Conservation (phyloP, 2,888 invertebrate genomes). For the Cataglyphis rosenhaueri region DNA sequence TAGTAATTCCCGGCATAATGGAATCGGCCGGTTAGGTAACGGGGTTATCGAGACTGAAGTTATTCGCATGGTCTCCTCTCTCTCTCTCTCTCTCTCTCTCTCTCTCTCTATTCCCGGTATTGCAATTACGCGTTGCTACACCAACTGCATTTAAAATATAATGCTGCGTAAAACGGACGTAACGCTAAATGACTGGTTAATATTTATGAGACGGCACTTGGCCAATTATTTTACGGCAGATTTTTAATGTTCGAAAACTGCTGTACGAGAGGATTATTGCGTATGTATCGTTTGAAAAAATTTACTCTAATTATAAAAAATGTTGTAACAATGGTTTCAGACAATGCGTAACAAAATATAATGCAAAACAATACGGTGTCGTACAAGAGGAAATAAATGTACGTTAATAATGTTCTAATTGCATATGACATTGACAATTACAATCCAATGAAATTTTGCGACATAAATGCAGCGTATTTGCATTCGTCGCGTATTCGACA, state of each 20-base stretch:
- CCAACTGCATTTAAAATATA: slow-evolving; percentile 45
- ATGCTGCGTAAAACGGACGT: slow-evolving; percentile 31
- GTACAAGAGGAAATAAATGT: slow-evolving; percentile 28
- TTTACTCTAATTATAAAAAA: neutral
- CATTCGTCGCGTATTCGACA: slow-evolving; percentile 38
- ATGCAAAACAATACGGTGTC: neutral
- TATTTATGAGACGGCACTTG: slow-evolving; percentile 17
- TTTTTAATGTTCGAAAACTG: neutral
- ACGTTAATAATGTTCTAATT: slow-evolving; percentile 34
- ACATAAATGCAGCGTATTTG: slow-evolving; percentile 15
- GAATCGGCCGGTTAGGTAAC: slow-evolving; percentile 59
- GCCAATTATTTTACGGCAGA: neutral
- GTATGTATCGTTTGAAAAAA: neutral
- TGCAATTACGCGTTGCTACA: slow-evolving; percentile 33
- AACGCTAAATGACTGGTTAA: slow-evolving; percentile 17
- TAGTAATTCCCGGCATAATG: slow-evolving; percentile 65
- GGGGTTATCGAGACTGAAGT: slow-evolving; percentile 49
- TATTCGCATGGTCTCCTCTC: slow-evolving; percentile 17
- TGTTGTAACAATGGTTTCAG: neutral
- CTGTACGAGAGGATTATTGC: neutral
- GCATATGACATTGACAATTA: slow-evolving; percentile 13
- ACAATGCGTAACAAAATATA: neutral
- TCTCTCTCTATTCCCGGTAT: neutral
- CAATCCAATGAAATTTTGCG: slow-evolving; percentile 20
- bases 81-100: too few species aligned